A percentile compares a stretch with the other conserved stretches of the same genome.
Conservation (phyloP, 2,888 invertebrate genomes). For the Selenia dentaria region DNA sequence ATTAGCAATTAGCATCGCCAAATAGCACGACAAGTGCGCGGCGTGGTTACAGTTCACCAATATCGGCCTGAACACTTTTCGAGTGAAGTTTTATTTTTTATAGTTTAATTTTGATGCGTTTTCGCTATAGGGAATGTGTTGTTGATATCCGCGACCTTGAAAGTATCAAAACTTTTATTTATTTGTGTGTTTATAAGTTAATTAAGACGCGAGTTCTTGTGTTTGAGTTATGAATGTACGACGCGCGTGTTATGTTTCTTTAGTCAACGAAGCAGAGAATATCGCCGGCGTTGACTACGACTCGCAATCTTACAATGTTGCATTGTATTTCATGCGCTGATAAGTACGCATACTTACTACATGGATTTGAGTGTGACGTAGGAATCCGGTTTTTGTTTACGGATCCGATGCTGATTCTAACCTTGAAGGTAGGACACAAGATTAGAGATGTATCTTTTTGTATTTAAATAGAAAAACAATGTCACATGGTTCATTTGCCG, state of each 20-base stretch:
- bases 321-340: slow-evolving; percentile 49
- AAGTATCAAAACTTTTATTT: slow-evolving; percentile 49
- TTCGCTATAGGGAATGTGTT: slow-evolving; percentile 69
- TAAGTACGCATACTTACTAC: slow-evolving; percentile 52
- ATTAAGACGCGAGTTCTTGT: slow-evolving; percentile 51
- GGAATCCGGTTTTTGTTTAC: slow-evolving; percentile 74
- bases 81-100: slow-evolving; percentile 59
- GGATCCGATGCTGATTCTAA: slow-evolving; percentile 58
- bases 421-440: slow-evolving; percentile 69
- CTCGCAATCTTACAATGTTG: slow-evolving; percentile 46
- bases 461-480: slow-evolving; percentile 30
- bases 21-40: slow-evolving; percentile 65
- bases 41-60: slow-evolving; percentile 44
- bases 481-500: slow-evolving; percentile 19
- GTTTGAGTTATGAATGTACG: slow-evolving; percentile 46
- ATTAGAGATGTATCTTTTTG: slow-evolving; percentile 36
- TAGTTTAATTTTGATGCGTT: slow-evolving; percentile 48
- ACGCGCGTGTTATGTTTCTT: slow-evolving; percentile 50
- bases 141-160: slow-evolving; percentile 70
- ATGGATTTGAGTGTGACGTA: slow-evolving; percentile 66
- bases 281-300: slow-evolving; percentile 40
- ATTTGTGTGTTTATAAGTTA: slow-evolving; percentile 52
- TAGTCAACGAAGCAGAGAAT: slow-evolving; percentile 60
- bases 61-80: slow-evolving; percentile 38
- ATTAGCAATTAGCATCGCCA: slow-evolving; percentile 67